Evolutionary conservation across 2,113 vertebrate species (phyloP), one percentile per base, ranked within the genome.

Genomic region (Hyaena hyaena): DNA sequence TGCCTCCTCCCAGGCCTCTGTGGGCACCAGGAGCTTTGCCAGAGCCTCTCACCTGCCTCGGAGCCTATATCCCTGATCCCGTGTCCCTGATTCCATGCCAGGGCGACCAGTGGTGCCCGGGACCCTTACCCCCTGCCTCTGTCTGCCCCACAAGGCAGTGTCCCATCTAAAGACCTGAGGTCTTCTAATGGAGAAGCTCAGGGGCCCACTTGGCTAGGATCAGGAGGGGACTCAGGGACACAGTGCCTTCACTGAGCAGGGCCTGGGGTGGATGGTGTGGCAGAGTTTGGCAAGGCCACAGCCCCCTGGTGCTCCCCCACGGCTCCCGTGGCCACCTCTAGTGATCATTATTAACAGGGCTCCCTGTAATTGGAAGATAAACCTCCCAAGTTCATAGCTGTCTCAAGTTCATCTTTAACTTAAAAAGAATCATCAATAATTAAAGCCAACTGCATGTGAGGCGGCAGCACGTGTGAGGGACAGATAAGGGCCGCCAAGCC

Each of bases 341-440:
- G 50, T 45, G 97, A 77, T 87, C 89, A 23, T 88, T 84, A 84
- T 89, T 77, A 90, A 92, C 80, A 95, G 90, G 63, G 35, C 81
- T 84, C 63, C 61, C 90, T 94, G 96, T 90, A 97, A 92, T 33
- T 96, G 93, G 90, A 88, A 94, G 95, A 97, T 95, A 97, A 97
- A 95, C 23, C 63, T 92, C 65, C 96, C 98, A 71, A 96, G 74
- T 86, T 77, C 0, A 0, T 2, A 85, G 80, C 80, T 91, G 95
- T 50, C 97, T 95, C 95, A 93, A 95, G 97, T 94, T 97, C 50
- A 93, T 91, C 83, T 65, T 93, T 97, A 50, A 94, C 88, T 95
- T 97, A 86, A 95, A 98, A 19, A 96, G 68, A 95, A 97, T 23
- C 24, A 81, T 96, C 88, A 93, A 28, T 88, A 96, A 97, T 3